Base-by-base conservation (phyloP, 2,113 vertebrate genomes). In the Thomomys bottae region DNA sequence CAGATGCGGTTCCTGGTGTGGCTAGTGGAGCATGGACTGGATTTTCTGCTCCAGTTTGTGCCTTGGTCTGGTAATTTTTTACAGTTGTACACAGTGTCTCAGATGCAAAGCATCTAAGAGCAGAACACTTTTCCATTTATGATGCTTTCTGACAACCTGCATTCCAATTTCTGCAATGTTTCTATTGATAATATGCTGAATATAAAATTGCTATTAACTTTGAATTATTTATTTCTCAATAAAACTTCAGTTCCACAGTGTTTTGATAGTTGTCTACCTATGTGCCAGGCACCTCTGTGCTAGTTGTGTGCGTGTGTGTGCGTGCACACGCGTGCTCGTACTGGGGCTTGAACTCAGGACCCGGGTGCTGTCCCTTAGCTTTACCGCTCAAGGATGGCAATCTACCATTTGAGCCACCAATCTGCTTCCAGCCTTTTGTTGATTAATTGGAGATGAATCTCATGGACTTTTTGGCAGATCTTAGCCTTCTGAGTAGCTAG, bases 31-130 rank as follows among this genome's bases (percentile, higher is more conserved):
- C 2, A 32, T 9, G 9, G 59, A 9, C 14, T 67, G 17, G 8
- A 54, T 86, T 85, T 85, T 92, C 73, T 87, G 66, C 24, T 2
- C 23, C 49, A 75, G 2, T 70, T 90, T 89, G 80, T 84, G 6
- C 12, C 17, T 54, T 86, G 36, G 23, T 17, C 61, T 88, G 21
- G 34, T 92, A 64, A 86, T 86, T 40, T 84, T 85, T 70, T 73
- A 17, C 64, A 54, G 15, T 15, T 88, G 54, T 40, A 77, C 17
- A 61, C 4, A 40, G 36, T 30, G 70, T 21, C 11, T 26, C 71
- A 75, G 32, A 59, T 38, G 79, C 30, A 90, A 70, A 84, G 61
- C 71, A 54, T 66, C n/a, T 67, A 87, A 73, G 23, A 63, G 78
- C 24, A 87, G 61, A 91, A 45, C 10, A 4, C 23, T 54, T 36